These are phyloP conservation scores for Cerceris ruficornis DNA, from an alignment of 2,888 invertebrate genomes.

Conservation along the genomic window DNA sequence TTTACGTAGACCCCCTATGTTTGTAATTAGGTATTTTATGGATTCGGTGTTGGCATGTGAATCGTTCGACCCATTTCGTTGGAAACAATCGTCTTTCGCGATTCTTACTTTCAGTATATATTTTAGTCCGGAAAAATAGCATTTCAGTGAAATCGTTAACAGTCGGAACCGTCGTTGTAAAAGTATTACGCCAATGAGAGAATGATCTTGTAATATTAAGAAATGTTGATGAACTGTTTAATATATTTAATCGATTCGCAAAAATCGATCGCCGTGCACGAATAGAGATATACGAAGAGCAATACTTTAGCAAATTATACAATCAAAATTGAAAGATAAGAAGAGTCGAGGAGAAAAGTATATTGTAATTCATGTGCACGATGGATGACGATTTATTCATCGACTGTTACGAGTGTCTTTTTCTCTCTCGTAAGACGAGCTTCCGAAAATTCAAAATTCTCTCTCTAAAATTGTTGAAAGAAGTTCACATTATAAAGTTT, in stretches of 20 bases:
- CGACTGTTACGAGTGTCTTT: no score
- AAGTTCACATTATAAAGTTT: no score
- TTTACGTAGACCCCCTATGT: constrained; percentile 6
- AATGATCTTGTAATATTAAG: background rate
- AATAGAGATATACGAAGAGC: background rate
- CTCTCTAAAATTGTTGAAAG: no score
- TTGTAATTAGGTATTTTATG: constrained; percentile 20
- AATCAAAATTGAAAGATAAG: background rate
- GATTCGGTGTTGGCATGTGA: background rate
- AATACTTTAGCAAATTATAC: background rate
- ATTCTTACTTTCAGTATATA: background rate
- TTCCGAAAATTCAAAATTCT: no score
- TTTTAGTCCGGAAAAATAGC: background rate
- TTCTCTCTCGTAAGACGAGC: no score
- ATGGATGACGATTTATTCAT: background rate
- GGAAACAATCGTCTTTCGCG: background rate
- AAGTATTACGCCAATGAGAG: background rate
- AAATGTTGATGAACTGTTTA: background rate
- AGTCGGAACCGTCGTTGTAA: constrained; percentile 5
- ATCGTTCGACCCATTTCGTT: constrained; percentile 9
- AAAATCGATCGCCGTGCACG: background rate
- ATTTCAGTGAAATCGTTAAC: background rate
- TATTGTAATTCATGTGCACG: background rate
- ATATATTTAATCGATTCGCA: background rate
- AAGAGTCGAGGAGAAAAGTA: background rate